phyloP scores from a whole-genome alignment of 2,113 vertebrate species.

The Brachypteracias leptosomus region DNA sequence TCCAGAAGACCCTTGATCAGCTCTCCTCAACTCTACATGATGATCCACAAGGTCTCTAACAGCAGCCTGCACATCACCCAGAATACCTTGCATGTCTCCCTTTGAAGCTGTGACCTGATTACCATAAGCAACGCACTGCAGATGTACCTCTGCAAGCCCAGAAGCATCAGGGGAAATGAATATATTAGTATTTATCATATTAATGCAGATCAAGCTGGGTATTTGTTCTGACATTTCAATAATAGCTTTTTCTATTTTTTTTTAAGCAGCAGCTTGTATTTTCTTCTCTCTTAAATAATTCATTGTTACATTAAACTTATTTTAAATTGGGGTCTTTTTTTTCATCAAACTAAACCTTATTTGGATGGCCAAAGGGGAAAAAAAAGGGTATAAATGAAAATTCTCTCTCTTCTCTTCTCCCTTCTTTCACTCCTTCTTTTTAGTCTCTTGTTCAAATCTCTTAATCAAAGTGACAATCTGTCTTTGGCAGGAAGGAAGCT shows the following conservation, averaged over 20 bases:
- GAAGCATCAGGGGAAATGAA: conserved; percentile 54
- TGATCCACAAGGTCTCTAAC: neutral
- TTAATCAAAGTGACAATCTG: conserved; percentile 75
- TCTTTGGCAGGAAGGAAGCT: conserved; percentile 52
- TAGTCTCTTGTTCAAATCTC: conserved; percentile 42
- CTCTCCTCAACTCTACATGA: neutral
- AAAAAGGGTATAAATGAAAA: conserved; percentile 16
- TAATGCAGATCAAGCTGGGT: conserved; percentile 58
- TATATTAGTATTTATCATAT: conserved; percentile 64
- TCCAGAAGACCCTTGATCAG: neutral
- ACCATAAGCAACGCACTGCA: conserved; percentile 13
- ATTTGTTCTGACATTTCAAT: conserved; percentile 69
- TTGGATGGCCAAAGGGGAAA: conserved; percentile 44
- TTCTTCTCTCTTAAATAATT: conserved; percentile 56
- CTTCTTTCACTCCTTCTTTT: neutral
- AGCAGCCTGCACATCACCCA: neutral
- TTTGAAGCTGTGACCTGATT: conserved; percentile 65
- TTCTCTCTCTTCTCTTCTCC: neutral
- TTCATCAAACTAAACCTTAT: conserved; percentile 19
- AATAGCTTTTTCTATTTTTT: conserved; percentile 47
- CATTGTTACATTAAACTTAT: conserved; percentile 57
- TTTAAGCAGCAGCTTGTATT: conserved; percentile 32
- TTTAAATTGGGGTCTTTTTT: conserved; percentile 25
- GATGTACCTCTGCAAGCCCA: conserved; percentile 52
- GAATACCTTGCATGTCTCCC: neutral